phyloP scores from a whole-genome alignment of 2,888 invertebrate genomes.

The Erebia aethiops region DNA sequence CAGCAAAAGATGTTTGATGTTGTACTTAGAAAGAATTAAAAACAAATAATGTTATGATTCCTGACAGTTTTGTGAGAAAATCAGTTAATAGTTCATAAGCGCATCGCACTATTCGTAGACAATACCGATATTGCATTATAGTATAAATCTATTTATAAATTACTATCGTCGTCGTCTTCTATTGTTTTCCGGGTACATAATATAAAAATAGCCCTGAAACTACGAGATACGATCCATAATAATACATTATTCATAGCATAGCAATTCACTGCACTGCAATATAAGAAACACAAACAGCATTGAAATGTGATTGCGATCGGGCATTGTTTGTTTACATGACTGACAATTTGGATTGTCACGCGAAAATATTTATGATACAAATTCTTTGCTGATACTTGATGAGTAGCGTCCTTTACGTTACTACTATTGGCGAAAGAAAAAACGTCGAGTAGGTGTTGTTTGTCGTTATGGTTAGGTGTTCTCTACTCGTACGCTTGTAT shows the following conservation, averaged over 20 bases:
- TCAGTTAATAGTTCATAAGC: background rate
- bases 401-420: background rate
- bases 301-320: slow-evolving; percentile 39
- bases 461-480: slow-evolving; percentile 5
- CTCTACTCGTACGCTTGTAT: slow-evolving; percentile 25
- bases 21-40: background rate
- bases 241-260: slow-evolving; percentile 35
- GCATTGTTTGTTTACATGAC: slow-evolving; percentile 54
- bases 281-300: slow-evolving; percentile 39
- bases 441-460: slow-evolving; percentile 6
- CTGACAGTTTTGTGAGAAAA: slow-evolving; percentile 3
- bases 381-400: slow-evolving; percentile 23
- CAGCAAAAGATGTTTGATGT: background rate
- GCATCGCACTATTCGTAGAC: background rate
- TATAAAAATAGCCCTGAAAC: slow-evolving; percentile 43
- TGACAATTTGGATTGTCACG: slow-evolving; percentile 49
- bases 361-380: slow-evolving; percentile 49
- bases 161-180: slow-evolving; percentile 37
- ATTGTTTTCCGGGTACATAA: slow-evolving; percentile 47
- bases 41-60: background rate
- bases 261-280: slow-evolving; percentile 33
- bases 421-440: background rate
- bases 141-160: slow-evolving; percentile 40
- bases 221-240: slow-evolving; percentile 31
- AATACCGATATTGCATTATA: slow-evolving; percentile 6